Percentiles rank a stretch among this genome's conserved stretches.
These are phyloP conservation scores for Andricus quercusramuli DNA, from an alignment of 2,888 invertebrate species.

Conservation along the genomic window DNA sequence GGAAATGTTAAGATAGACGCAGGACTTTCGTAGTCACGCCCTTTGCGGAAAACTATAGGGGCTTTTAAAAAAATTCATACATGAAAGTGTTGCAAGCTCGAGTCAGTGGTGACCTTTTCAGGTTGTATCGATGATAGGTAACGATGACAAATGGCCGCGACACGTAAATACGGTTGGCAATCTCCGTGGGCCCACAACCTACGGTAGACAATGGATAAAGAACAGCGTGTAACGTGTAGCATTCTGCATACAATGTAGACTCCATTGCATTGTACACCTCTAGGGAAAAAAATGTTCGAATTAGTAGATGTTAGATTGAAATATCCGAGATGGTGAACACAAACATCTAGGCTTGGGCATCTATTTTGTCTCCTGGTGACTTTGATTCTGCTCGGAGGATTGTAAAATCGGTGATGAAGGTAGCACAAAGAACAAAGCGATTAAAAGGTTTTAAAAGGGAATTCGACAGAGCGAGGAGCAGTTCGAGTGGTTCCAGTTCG, in stretches of 20 bases:
- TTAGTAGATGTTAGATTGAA: too few relatives aligned
- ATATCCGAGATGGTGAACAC: too few relatives aligned
- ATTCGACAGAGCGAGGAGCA: slow-evolving; percentile 11
- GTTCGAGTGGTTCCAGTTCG: slow-evolving; percentile 2
- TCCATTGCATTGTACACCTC: background rate
- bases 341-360: too few relatives aligned
- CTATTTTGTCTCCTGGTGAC: background rate
- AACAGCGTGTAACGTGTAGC: background rate
- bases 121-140: background rate
- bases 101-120: background rate
- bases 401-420: slow-evolving; percentile 22
- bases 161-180: slow-evolving; percentile 1
- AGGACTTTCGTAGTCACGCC: too few relatives aligned
- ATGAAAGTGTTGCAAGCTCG: background rate
- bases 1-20: background rate
- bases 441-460: slow-evolving; percentile 8
- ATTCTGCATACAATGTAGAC: slow-evolving; percentile 8
- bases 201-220: background rate
- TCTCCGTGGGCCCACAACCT: background rate
- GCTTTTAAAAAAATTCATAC: too few relatives aligned
- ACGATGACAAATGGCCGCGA: slow-evolving; percentile 25
- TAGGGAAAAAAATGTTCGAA: too few relatives aligned
- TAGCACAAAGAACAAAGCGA: slow-evolving; percentile 21
- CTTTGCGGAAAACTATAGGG: too few relatives aligned
- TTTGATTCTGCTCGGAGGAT: slow-evolving; percentile 1